These are phyloP conservation scores for Tetragonisca angustula DNA, from an alignment of 2,888 invertebrate species.

Conservation along the genomic window DNA sequence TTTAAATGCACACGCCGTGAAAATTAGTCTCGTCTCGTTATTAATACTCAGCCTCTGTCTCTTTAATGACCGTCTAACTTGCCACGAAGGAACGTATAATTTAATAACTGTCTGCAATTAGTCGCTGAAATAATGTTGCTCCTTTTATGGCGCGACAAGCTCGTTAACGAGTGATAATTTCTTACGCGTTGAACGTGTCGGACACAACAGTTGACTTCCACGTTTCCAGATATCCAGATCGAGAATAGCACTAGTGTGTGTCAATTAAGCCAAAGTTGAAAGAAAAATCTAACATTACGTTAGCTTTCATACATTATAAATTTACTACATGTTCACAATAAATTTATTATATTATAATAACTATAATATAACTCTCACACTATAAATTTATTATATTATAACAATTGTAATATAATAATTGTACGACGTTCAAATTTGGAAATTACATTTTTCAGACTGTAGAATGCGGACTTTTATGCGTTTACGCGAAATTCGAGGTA, in stretches of 20 bases:
- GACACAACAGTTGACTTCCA: background rate
- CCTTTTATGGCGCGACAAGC: background rate
- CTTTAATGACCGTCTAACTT: background rate
- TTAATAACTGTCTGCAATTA: constrained; percentile 26
- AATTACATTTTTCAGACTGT: background rate
- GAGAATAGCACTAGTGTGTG: background rate
- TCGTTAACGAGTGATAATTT: constrained; percentile 1
- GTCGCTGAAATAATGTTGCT: background rate
- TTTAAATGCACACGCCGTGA: background rate
- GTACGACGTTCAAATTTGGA: background rate
- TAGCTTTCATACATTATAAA: background rate
- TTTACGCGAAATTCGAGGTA: too few species aligned
- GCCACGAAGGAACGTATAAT: constrained; percentile 29
- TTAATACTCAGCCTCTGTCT: background rate
- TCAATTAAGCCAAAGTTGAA: background rate
- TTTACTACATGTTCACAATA: background rate
- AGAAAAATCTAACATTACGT: background rate
- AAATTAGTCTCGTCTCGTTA: background rate
- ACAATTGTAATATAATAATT: too few species aligned
- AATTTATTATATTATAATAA: too few species aligned
- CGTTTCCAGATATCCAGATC: background rate
- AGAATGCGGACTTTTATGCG: too few species aligned
- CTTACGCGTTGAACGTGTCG: background rate
- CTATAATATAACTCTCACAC: too few species aligned
- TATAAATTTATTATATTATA: too few species aligned